These are phyloP conservation scores for Lucilia sericata DNA, from an alignment of 1,140 invertebrate genomes.

Conservation along the genomic window DNA sequence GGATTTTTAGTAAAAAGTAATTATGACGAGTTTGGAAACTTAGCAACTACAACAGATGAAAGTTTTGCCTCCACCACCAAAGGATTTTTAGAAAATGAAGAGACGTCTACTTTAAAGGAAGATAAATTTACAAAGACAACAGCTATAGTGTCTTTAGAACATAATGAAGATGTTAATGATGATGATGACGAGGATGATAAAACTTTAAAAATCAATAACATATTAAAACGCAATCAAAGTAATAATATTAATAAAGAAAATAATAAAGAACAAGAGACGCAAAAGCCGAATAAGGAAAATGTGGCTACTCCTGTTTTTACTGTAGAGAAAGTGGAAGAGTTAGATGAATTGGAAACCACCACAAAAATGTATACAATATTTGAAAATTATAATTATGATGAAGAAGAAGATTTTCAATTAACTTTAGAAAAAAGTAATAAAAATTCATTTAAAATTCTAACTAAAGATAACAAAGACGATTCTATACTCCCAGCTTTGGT, in stretches of 20 bases:
- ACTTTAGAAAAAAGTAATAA: not conserved
- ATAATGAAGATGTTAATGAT: too few relatives aligned
- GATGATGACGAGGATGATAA: conserved; percentile 44
- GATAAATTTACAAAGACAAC: not conserved
- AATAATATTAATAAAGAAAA: not conserved
- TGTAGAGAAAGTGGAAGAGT: not conserved
- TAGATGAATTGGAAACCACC: not conserved
- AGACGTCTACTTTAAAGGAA: not conserved
- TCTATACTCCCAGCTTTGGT: too few relatives aligned
- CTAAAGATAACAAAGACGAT: not conserved
- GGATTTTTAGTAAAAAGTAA: conserved; percentile 2
- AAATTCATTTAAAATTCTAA: not conserved
- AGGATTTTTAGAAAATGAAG: not conserved
- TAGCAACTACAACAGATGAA: not conserved
- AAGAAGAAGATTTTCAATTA: not conserved
- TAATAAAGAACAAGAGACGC: not conserved
- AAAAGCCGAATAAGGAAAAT: not conserved
- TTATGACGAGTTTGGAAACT: conserved; percentile 7
- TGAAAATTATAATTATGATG: conserved; percentile 36
- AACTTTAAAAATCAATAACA: conserved; percentile 60
- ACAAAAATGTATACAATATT: conserved; percentile 25
- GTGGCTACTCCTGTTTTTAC: not conserved
- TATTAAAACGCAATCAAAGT: conserved; percentile 53
- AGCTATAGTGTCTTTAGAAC: not conserved
- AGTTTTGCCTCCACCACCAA: not conserved